Evolutionary conservation across 2,113 vertebrate species (phyloP).

Genomic region (Ginglymostoma cirratum): DNA sequence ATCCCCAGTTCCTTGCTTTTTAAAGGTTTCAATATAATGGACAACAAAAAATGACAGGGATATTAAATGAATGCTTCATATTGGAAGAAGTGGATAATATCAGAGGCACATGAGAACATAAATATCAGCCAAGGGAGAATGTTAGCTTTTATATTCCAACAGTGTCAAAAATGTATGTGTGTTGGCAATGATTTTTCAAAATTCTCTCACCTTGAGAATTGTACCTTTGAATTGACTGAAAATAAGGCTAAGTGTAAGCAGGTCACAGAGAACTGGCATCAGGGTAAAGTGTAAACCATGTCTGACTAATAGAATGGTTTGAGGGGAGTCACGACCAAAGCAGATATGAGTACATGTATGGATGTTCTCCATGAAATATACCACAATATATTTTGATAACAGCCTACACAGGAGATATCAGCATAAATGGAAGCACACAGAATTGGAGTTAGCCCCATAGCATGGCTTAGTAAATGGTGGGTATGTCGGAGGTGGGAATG

Average conservation of each 20-base stretch:
- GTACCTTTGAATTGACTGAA: not conserved
- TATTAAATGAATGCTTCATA: not conserved
- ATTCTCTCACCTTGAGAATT: not conserved
- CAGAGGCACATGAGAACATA: not conserved
- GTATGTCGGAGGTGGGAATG: not conserved
- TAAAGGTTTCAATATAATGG: not conserved
- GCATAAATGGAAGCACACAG: not conserved
- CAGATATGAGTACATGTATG: not conserved
- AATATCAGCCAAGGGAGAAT: not conserved
- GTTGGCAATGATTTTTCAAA: not conserved
- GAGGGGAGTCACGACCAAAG: not conserved
- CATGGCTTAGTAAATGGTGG: not conserved
- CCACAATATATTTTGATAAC: not conserved
- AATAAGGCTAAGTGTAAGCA: not conserved
- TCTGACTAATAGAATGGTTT: not conserved
- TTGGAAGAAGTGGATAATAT: not conserved
- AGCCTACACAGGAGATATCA: not conserved
- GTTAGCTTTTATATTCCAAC: not conserved
- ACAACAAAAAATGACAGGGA: not conserved
- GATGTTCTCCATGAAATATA: not conserved
- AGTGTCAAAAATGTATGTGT: not conserved
- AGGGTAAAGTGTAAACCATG: not conserved
- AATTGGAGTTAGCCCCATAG: not conserved
- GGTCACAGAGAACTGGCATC: not conserved
- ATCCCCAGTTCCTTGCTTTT: too few relatives aligned